Evolutionary conservation across 2,797 vertebrate genomes (phyloP), one percentile per base, ranked within the genome.

Genomic region (Columba guinea): DNA sequence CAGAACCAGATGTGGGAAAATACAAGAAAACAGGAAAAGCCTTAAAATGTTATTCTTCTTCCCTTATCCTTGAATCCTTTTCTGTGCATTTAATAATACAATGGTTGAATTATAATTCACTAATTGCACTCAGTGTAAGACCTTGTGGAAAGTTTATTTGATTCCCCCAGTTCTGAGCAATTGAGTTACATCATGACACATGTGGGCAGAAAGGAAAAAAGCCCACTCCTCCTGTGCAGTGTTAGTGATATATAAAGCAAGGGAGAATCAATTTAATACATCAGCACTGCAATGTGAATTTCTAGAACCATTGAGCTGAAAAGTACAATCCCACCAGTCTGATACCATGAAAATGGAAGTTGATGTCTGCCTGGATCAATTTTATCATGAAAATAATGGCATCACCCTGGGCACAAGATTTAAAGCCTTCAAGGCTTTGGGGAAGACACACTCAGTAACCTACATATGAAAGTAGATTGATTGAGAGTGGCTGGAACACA

Each of bases 271-370:
- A 68, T 94, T 94, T 92, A 89, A 94, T 93, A 92, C 64, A 84
- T 77, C 80, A 93, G 70, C 84, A 87, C 74, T 71, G 84, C 91
- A 80, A 65, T 74, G 91, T 91, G 96, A 89, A 94, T 94, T 96
- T 95, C 94, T 94, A 95, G 80, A 96, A 87, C 80, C 91, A 87
- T 58, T 94, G 91, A 96, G 93, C 88, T 96, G 95, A 95, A 94
- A 96, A 94, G 91, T 93, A 96, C 94, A 94, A 79, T 94, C 92
- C 94, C 93, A 97, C 96, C 93, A 94, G 89, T 95, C 89, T 89
- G 87, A 85, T 95, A 94, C 92, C 94, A 94, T 37, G 92, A 93
- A 92, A 95, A 96, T 95, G 83, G n/a, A 78, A 95, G 94, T 81
- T 95, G 92, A 95, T 94, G 68, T 68, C 91, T 97, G 91, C 89